Percentiles rank a stretch among this genome's conserved stretches.
phyloP scores from a whole-genome alignment of 2,113 vertebrate species.

The human region DNA sequence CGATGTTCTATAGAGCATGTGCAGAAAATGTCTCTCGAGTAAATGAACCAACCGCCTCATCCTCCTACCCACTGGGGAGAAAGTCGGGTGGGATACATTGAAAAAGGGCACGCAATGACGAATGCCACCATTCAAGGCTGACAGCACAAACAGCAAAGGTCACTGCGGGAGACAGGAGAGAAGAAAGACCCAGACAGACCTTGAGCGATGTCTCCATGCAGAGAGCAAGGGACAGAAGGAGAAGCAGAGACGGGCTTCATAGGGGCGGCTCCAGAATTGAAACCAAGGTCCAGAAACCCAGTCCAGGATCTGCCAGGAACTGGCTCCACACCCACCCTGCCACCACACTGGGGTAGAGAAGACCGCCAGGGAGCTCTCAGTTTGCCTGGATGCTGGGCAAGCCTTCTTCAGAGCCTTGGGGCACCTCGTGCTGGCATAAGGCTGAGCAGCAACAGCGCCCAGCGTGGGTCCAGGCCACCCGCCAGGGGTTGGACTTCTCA shows the following conservation, averaged over 20 bases:
- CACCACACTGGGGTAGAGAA: rapidly evolving
- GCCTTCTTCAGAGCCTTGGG: not conserved
- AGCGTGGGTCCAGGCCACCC: not conserved
- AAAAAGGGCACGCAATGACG: rapidly evolving
- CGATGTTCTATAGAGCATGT: rapidly evolving
- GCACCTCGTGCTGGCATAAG: not conserved
- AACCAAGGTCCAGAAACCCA: not conserved
- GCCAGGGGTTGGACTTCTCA: not conserved
- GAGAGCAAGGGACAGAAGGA: not conserved
- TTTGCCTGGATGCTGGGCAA: rapidly evolving
- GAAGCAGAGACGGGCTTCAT: rapidly evolving
- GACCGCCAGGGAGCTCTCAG: not conserved
- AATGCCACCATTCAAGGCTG: rapidly evolving
- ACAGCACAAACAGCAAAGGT: not conserved
- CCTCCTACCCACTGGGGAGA: not conserved
- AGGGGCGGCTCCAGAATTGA: no score
- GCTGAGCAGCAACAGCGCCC: no score
- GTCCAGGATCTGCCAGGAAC: not conserved
- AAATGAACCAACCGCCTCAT: not conserved
- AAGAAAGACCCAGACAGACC: not conserved
- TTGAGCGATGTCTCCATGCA: rapidly evolving
- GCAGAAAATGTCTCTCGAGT: not conserved
- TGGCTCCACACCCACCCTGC: rapidly evolving
- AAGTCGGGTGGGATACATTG: rapidly evolving
- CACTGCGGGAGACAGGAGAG: not conserved